Percentiles rank a stretch among this genome's conserved stretches.
Conservation (phyloP, 2,797 vertebrate genomes). For the Holocentrus rufus region DNA sequence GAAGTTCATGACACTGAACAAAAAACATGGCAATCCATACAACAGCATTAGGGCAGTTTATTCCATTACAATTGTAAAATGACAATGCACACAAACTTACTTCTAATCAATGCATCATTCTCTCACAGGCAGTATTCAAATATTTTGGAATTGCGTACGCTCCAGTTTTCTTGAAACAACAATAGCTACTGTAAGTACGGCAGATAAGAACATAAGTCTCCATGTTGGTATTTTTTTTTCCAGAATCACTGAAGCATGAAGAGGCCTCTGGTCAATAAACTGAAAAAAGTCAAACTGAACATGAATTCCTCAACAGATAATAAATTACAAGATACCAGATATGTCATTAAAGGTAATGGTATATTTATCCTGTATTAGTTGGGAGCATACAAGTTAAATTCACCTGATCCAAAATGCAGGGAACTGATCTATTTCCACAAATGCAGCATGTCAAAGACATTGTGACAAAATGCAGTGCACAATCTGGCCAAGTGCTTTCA, state of each 20-base stretch:
- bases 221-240: neutral
- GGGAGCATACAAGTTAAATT: conserved; percentile 41
- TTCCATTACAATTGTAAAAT: conserved; percentile 74
- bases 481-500: conserved; percentile 38
- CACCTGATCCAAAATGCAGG: conserved; percentile 27
- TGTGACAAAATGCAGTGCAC: conserved; percentile 23
- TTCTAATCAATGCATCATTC: conserved; percentile 68
- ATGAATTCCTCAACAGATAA: conserved; percentile 35
- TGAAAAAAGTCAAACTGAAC: conserved; percentile 5
- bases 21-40: conserved; percentile 29
- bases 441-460: conserved; percentile 34
- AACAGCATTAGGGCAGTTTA: conserved; percentile 74
- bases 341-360: conserved; percentile 37
- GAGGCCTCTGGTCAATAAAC: conserved; percentile 29
- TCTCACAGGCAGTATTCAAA: conserved; percentile 73
- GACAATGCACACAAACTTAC: conserved; percentile 63
- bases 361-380: conserved; percentile 26
- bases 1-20: neutral
- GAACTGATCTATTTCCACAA: conserved; percentile 29
- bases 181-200: conserved; percentile 64
- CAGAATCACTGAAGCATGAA: conserved; percentile 42
- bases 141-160: conserved; percentile 51
- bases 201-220: conserved; percentile 50
- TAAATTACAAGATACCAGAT: conserved; percentile 56
- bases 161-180: conserved; percentile 58